Conservation (phyloP, 2,888 invertebrate genomes). For the Dermolepida albohirtum region DNA sequence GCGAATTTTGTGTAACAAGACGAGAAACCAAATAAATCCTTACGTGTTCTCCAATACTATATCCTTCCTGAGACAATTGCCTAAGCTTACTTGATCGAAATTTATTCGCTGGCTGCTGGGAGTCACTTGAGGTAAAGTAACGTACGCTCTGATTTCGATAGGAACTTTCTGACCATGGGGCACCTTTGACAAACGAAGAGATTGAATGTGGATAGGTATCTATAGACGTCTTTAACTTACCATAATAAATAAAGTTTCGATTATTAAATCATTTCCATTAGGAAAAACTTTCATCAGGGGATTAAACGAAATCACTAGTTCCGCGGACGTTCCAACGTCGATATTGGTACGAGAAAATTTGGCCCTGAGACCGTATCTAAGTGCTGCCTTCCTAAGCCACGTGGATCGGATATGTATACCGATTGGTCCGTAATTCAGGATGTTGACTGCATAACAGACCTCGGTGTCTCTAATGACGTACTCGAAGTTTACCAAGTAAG, state of each 20-base stretch:
- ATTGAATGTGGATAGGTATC: constrained; percentile 13
- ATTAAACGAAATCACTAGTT: constrained; percentile 68
- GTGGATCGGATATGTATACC: constrained; percentile 64
- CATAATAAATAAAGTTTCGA: constrained; percentile 66
- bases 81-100: constrained; percentile 72
- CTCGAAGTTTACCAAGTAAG: constrained; percentile 71
- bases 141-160: constrained; percentile 68
- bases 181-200: constrained; percentile 59
- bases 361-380: constrained; percentile 51
- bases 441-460: constrained; percentile 65
- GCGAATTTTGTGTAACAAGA: not conserved
- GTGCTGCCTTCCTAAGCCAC: constrained; percentile 48
- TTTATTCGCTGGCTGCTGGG: constrained; percentile 65
- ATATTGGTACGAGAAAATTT: constrained; percentile 63
- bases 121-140: constrained; percentile 70
- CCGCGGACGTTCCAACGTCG: constrained; percentile 66
- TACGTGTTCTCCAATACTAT: constrained; percentile 72
- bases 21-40: constrained; percentile 53
- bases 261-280: constrained; percentile 65
- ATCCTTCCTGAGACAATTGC: constrained; percentile 69
- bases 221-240: constrained; percentile 57
- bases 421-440: constrained; percentile 71
- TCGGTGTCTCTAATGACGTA: constrained; percentile 67
- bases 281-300: constrained; percentile 66
- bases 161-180: constrained; percentile 72